phyloP scores from a whole-genome alignment of 2,797 vertebrate species.

The Heterohyrax brucei region DNA sequence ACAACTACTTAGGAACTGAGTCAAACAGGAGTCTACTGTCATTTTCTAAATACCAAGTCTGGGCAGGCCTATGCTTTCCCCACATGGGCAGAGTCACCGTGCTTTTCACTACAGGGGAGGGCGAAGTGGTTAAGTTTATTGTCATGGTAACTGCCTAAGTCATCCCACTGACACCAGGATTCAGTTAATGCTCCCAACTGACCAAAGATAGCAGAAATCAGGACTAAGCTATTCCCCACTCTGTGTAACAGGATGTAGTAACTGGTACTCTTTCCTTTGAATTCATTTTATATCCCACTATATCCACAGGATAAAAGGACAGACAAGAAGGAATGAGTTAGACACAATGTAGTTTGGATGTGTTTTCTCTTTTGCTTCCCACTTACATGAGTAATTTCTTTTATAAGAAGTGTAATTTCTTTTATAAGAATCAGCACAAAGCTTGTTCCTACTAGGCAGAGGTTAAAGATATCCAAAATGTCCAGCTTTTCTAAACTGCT shows the following conservation, averaged over 20 bases:
- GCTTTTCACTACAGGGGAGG: not conserved
- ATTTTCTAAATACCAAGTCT: constrained; percentile 70
- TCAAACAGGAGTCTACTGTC: constrained; percentile 67
- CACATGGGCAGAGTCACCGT: not conserved
- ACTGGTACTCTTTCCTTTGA: not conserved
- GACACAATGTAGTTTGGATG: not conserved
- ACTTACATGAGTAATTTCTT: not conserved
- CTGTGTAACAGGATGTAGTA: not conserved
- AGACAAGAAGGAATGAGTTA: constrained; percentile 38
- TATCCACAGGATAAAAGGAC: not conserved
- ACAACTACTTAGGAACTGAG: constrained; percentile 65
- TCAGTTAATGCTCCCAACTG: constrained; percentile 43
- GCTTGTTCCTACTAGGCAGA: too few species aligned
- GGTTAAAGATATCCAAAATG: too few species aligned
- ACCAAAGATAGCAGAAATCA: not conserved
- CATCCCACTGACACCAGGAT: not conserved
- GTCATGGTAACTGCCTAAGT: not conserved
- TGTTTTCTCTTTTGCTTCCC: constrained; percentile 38
- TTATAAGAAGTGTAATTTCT: too few species aligned
- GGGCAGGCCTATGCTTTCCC: constrained; percentile 64
- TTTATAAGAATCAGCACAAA: too few species aligned
- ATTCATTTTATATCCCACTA: constrained; percentile 33
- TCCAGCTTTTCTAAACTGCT: too few species aligned
- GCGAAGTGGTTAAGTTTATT: constrained; percentile 38
- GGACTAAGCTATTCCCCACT: not conserved